Evolutionary conservation across 2,888 invertebrate species (phyloP), one percentile per base, ranked within the genome.

Genomic region (Nomada fucata): DNA sequence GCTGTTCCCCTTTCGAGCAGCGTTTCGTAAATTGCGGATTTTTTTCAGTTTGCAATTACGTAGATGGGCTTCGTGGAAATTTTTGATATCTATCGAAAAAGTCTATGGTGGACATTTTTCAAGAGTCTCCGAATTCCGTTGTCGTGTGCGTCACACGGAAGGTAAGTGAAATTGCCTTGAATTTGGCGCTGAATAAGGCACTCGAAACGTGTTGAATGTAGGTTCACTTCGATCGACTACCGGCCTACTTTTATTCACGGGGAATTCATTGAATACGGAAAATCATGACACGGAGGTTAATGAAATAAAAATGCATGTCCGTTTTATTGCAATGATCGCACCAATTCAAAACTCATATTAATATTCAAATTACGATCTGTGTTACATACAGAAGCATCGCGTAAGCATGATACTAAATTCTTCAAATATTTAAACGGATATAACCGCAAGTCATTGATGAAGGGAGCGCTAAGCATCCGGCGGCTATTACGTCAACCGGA

Each of bases 401-500:
- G 57, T 23, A 15, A 2, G 65, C 9, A 55, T 26, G 61, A 72
- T 23, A 47, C 50, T 70, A 70, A 76, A 47, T 15, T 23, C 3
- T 47, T 47, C 44, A 10, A 65, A 74, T 20, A 69, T 53, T 53
- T 20, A 23, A 44, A 18, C 11, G 9, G 7, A 13, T 44, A 60
- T 65, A 61, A 80, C 42, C 20, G 59, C 44, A 68, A 74, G 57
- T 68, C 67, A 61, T 68, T 81, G 50, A 55, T 72, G 65, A 63
- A 73, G 57, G 74, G 79, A 79, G 42, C 53, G 23, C 50, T 57
- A 65, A 69, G 60, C 76, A 81, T 87, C 88, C 86, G 77, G 79
- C 67, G 72, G 76, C 67, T 42, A 83, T 87, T 80, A 82, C 68
- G 73, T 83, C 83, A 57, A 85, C 77, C 83, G 85, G 79, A 75